Conservation (phyloP, 2,797 vertebrate species). For the Distichodus sexfasciatus region DNA sequence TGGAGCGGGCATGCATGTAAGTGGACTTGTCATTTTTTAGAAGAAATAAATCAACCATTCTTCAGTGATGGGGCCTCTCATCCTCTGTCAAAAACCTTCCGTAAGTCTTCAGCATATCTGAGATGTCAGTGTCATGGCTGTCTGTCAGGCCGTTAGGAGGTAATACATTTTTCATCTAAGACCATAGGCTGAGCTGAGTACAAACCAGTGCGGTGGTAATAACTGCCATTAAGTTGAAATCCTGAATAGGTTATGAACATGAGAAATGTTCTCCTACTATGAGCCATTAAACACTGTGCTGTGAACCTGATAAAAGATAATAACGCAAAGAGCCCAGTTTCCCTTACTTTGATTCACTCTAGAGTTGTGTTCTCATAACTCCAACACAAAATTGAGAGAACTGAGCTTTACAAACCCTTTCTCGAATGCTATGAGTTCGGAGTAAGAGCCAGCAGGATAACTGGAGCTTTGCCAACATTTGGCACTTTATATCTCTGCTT, state of each 20-base stretch:
- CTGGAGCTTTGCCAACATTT: not conserved
- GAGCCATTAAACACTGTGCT: constrained; percentile 29
- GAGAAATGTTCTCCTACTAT: not conserved
- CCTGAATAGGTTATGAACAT: not conserved
- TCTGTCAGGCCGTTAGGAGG: not conserved
- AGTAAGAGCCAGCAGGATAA: not conserved
- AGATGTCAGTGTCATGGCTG: not conserved
- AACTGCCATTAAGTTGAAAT: constrained; percentile 10
- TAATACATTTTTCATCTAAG: constrained; percentile 16
- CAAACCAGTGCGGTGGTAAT: constrained; percentile 8
- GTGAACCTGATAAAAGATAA: constrained; percentile 14
- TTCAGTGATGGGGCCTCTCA: too few relatives aligned
- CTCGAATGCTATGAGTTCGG: constrained; percentile 15
- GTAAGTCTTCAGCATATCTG: not conserved
- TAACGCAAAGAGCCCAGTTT: constrained; percentile 27
- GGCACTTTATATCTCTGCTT: not conserved
- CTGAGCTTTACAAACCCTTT: constrained; percentile 1
- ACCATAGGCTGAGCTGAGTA: constrained; percentile 2
- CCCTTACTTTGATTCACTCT: constrained; percentile 31
- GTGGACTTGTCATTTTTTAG: too few relatives aligned
- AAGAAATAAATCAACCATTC: too few relatives aligned
- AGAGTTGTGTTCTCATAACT: constrained; percentile 33
- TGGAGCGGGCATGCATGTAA: not conserved
- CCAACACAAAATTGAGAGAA: constrained; percentile 27
- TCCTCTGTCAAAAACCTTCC: too few relatives aligned